These are phyloP conservation scores for Eremophila alpestris DNA, from an alignment of 2,797 vertebrate genomes.

Conservation along the genomic window DNA sequence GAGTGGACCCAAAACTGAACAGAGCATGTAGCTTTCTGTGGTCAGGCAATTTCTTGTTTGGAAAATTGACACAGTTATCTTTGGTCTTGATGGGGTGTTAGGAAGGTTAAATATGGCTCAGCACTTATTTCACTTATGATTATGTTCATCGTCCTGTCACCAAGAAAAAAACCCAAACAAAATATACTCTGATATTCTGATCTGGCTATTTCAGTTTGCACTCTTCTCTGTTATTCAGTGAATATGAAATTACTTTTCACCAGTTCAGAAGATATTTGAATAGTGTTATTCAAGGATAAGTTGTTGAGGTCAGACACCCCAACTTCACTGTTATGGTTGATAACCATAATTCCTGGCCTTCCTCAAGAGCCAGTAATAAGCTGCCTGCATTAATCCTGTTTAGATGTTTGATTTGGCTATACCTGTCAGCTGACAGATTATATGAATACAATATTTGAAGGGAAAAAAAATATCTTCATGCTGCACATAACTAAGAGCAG, in stretches of 20 bases:
- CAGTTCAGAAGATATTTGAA: slow-evolving; percentile 7
- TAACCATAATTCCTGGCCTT: slow-evolving; percentile 36
- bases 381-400: slow-evolving; percentile 42
- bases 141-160: not conserved
- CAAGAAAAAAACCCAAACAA: slow-evolving; percentile 13
- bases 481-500: not conserved
- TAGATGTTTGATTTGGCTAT: slow-evolving; percentile 46
- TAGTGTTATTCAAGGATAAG: not conserved
- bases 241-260: slow-evolving; percentile 21
- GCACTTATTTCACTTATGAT: not conserved
- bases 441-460: slow-evolving; percentile 7
- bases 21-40: not conserved
- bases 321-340: not conserved
- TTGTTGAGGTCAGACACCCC: slow-evolving; percentile 3
- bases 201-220: slow-evolving; percentile 21
- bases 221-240: slow-evolving; percentile 39
- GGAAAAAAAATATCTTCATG: not conserved
- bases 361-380: slow-evolving; percentile 36
- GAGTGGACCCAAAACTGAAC: not conserved
- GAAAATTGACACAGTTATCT: not conserved
- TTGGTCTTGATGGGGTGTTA: not conserved
- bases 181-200: slow-evolving; percentile 38
- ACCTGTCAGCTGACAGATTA: slow-evolving; percentile 18
- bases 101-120: slow-evolving; percentile 1
- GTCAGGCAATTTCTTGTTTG: not conserved